These are phyloP conservation scores for Cardinalis cardinalis DNA, from an alignment of 2,113 vertebrate genomes.

Conservation along the genomic window DNA sequence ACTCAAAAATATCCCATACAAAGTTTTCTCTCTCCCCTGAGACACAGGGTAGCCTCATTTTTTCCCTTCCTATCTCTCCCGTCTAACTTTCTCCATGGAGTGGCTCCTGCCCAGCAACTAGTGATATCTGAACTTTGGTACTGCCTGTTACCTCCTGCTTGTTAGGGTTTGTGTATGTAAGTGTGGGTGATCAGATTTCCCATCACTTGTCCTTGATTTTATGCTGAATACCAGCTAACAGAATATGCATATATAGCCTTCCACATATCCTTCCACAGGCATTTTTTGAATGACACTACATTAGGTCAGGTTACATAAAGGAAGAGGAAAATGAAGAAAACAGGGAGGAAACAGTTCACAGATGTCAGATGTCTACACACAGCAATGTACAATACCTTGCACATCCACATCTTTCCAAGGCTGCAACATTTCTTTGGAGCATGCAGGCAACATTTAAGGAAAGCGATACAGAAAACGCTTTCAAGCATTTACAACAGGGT, in stretches of 20 bases:
- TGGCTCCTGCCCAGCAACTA: not conserved
- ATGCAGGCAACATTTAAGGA: not conserved
- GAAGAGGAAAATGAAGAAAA: not conserved
- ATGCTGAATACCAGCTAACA: not conserved
- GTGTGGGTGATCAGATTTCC: not conserved
- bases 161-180: not conserved
- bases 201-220: not conserved
- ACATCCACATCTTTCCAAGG: not conserved
- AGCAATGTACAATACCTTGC: not conserved
- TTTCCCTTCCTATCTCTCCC: not conserved
- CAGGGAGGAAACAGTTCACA: not conserved
- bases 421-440: accelerated
- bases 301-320: not conserved
- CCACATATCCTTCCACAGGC: not conserved
- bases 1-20: not conserved
- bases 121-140: not conserved
- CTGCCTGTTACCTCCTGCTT: not conserved
- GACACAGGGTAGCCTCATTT: not conserved
- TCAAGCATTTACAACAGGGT: not conserved
- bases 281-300: not conserved
- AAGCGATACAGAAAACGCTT: not conserved
- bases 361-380: too few relatives aligned
- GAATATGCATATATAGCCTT: not conserved
- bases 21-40: not conserved
- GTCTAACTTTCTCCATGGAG: not conserved